Base-by-base conservation (phyloP, 37 sponge, comb jelly and placozoan species). In the Aphrocallistes beatrix region DNA sequence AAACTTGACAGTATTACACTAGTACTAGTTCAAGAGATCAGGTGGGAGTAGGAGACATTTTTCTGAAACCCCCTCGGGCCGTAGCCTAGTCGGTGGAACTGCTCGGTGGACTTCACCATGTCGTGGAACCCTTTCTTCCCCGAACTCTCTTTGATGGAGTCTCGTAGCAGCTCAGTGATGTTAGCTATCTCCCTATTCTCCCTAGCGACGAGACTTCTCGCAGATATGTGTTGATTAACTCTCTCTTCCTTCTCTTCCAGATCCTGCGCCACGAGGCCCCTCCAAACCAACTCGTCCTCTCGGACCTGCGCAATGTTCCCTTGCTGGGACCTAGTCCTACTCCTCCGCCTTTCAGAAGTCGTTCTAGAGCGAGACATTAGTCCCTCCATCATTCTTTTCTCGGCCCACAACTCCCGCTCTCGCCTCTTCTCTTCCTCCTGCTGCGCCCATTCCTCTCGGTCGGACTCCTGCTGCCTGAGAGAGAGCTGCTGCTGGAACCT, bases 111-210 rank as follows among this genome's bases (percentile, higher is more conserved):
- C 8, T 60, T 60, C 6, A 60, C 75, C 10, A 60, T 3, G 1
- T 60, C 75, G n/a, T 60, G 10, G 75, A 60, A 60, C n/a, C 75
- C 75, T 13, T 60, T 60, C 75, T 60, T 60, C 75, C 75, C 75
- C 10, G 75, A 60, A 25, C n/a, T 19, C 21, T 60, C 75, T 30
- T 60, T 60, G 75, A 60, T 60, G 3, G 21, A 25, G 75, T 60
- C 21, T 60, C 75, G 10, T 3, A 60, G n/a, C n/a, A 19, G 34
- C 34, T 60, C 75, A 32, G 75, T 60, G 1, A 60, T 19, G 75
- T 60, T 30, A 3, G 75, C 8, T 6, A 60, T 60, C 17, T 60
- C 1, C n/a, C 34, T 60, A 30, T 21, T 3, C 75, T 60, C 75
- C n/a, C 21, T 60, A 19, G 75, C 75, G 10, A 25, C 75, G 10